Evolutionary conservation across 92 coral and sea anemone genomes (phyloP).

Genomic region (Ricordea florida): DNA sequence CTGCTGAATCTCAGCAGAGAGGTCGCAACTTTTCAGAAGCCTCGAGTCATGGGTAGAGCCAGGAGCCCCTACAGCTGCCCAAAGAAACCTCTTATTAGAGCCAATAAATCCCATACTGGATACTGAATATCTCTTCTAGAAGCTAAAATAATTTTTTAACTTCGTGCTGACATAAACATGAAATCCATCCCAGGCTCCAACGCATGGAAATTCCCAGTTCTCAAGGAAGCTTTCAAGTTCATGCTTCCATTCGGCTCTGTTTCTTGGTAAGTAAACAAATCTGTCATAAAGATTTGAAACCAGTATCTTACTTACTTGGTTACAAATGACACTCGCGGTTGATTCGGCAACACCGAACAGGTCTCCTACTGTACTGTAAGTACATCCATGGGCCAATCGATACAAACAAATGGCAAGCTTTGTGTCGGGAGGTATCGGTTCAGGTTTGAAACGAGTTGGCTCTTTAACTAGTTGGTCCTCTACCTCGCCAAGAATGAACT

Average conservation of each 20-base stretch:
- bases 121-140: slow-evolving; percentile 69
- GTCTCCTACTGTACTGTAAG: slow-evolving; percentile 55
- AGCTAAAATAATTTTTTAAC: slow-evolving; percentile 67
- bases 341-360: slow-evolving; percentile 66
- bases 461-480: slow-evolving; percentile 19
- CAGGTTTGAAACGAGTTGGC: slow-evolving; percentile 50
- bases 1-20: slow-evolving; percentile 57
- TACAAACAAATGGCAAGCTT: slow-evolving; percentile 64
- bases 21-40: slow-evolving; percentile 49
- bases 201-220: slow-evolving; percentile 73
- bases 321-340: slow-evolving; percentile 59
- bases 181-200: slow-evolving; percentile 78
- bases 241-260: slow-evolving; percentile 54
- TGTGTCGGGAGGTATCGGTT: slow-evolving; percentile 52
- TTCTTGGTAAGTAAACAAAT: slow-evolving; percentile 50
- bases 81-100: slow-evolving; percentile 59
- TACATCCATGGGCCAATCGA: slow-evolving; percentile 59
- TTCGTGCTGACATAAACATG: slow-evolving; percentile 69
- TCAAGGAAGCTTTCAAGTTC: slow-evolving; percentile 67
- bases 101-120: slow-evolving; percentile 66
- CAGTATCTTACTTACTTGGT: slow-evolving; percentile 48
- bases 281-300: slow-evolving; percentile 45
- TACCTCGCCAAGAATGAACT: slow-evolving; percentile 42
- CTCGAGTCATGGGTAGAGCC: slow-evolving; percentile 66
- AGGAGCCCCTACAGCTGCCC: slow-evolving; percentile 76